Evolutionary conservation across 2,888 invertebrate genomes (phyloP), one percentile per base, ranked within the genome.

Genomic region (Zeuzera pyrina): DNA sequence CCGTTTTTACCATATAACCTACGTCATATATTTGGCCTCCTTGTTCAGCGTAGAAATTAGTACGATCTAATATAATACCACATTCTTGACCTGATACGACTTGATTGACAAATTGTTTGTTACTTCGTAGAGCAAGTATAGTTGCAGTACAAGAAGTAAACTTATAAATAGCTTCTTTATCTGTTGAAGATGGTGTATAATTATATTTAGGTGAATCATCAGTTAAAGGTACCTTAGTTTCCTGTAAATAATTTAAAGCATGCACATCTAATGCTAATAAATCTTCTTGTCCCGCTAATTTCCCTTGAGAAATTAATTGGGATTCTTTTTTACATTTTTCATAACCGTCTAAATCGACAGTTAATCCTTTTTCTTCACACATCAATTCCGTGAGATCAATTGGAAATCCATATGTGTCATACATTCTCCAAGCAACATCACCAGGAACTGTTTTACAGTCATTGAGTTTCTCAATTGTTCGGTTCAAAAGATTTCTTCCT

Each of bases 341-440:
- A 70, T 97, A 99, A n/a, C 85, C 90, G 15, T 73, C 84, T 91
- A 95, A 92, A 66, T 99, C 95, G 42, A 99, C 91, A 33, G 76
- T 69, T 3, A 99, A 83, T 1, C 92, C 93, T 57, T 92, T 94
- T 78, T 99, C 99, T 83, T 99, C 99, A 29, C 93, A 93, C 98
- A 99, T 99, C 16, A 99, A 83, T 54, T 93, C 92, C 0, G 99
- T 99, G 41, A 99, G 87, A 85, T 99, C 99, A 32, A 98, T 89
- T 1, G 99, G 99, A 66, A 99, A 99, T 11, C 99, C 99, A 64
- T 98, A 99, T 0, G 99, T 99, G 61, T 99, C 99, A 71, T 99
- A 99, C 34, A 99, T 84, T 35, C 97, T 88, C 99, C 99, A 99
- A 1, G 98, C 98, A 29, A 99, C 90, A 72, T 98, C 96, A 33